phyloP scores from a whole-genome alignment of 2,113 vertebrate species.

The Hydropotes inermis region DNA sequence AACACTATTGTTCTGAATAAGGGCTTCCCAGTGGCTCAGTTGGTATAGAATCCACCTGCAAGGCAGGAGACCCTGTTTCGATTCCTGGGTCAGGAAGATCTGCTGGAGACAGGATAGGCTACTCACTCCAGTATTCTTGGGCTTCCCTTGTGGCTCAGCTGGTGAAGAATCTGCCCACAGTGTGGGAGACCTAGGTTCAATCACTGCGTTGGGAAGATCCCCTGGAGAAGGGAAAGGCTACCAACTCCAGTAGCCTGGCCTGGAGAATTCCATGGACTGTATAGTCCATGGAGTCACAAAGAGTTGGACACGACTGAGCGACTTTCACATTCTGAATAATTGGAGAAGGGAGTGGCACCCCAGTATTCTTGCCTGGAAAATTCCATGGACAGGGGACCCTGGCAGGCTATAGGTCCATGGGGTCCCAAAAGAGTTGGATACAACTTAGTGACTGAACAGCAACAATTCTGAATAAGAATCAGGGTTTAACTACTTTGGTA shows the following conservation, averaged over 20 bases:
- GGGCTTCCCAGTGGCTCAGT: neutral
- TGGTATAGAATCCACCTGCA: neutral
- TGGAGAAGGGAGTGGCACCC: neutral
- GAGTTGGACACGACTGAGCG: accelerated
- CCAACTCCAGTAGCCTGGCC: neutral
- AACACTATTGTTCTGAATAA: neutral
- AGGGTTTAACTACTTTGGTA: neutral
- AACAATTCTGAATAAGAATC: slow-evolving; percentile 16
- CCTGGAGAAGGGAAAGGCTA: neutral
- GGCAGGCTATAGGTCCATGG: neutral
- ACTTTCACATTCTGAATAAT: neutral
- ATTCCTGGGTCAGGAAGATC: neutral
- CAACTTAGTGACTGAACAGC: neutral
- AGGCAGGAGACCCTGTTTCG: neutral
- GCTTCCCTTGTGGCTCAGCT: neutral
- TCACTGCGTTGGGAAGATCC: neutral
- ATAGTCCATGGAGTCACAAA: neutral
- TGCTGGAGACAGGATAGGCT: neutral
- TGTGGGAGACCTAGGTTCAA: neutral
- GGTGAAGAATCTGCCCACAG: neutral
- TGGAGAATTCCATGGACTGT: neutral
- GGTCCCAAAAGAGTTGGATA: neutral
- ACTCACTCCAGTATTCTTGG: neutral
- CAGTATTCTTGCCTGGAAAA: neutral
- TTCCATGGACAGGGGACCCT: neutral